Evolutionary conservation across 2,888 invertebrate species (phyloP).

Genomic region (Asteroscopus sphinx): DNA sequence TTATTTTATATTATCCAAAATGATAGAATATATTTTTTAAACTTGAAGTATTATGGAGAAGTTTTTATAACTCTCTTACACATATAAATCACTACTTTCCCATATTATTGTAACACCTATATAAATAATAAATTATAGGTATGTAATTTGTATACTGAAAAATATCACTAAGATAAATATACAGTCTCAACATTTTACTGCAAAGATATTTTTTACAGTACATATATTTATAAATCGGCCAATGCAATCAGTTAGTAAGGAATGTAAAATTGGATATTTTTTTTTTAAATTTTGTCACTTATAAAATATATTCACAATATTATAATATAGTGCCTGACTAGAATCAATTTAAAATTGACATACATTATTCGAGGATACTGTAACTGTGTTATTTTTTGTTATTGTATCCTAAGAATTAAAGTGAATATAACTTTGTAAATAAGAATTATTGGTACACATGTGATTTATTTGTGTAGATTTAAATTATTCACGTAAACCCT

Average conservation of each 20-base stretch:
- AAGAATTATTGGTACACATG: slow-evolving; percentile 42
- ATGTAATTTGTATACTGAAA: background rate
- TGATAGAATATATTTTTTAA: slow-evolving; percentile 18
- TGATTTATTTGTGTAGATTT: slow-evolving; percentile 56
- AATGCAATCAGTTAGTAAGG: slow-evolving; percentile 31
- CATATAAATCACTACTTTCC: slow-evolving; percentile 57
- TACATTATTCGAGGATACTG: too few species aligned
- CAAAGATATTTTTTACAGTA: background rate
- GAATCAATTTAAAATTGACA: slow-evolving; percentile 32
- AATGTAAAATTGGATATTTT: slow-evolving; percentile 35
- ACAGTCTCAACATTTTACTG: slow-evolving; percentile 15
- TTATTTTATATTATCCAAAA: slow-evolving; percentile 15
- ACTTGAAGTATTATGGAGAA: slow-evolving; percentile 28
- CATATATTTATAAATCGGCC: slow-evolving; percentile 6
- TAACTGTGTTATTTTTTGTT: slow-evolving; percentile 22
- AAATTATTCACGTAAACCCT: slow-evolving; percentile 30
- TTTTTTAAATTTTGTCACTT: slow-evolving; percentile 8
- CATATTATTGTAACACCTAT: slow-evolving; percentile 18
- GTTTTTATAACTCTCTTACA: slow-evolving; percentile 34
- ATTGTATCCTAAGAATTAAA: background rate
- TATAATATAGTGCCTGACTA: slow-evolving; percentile 36
- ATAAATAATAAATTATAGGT: background rate
- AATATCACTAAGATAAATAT: slow-evolving; percentile 29
- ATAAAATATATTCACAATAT: slow-evolving; percentile 12
- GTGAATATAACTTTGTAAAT: background rate